Evolutionary conservation across 2,888 invertebrate species (phyloP).

Genomic region (Eupithecia inturbata): DNA sequence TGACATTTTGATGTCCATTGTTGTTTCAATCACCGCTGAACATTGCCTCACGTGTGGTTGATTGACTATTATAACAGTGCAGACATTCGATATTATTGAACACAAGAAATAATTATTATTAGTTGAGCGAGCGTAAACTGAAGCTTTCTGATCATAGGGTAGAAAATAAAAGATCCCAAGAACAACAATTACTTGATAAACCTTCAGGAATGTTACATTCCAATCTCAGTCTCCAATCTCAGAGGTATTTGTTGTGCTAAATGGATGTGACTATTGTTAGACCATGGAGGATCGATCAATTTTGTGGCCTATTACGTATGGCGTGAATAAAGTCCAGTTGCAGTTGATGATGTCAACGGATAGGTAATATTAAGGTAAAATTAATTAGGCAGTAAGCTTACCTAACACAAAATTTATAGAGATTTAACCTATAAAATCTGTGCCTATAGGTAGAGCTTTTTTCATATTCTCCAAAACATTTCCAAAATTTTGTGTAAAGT

Average conservation of each 20-base stretch:
- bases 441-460: too few relatives aligned
- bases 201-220: neutral
- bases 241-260: neutral
- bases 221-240: too few relatives aligned
- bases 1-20: neutral
- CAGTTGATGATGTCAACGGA: too few relatives aligned
- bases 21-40: neutral
- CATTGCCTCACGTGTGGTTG: constrained; percentile 3
- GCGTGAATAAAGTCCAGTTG: too few relatives aligned
- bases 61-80: neutral
- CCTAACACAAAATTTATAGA: too few relatives aligned
- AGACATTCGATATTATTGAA: constrained; percentile 2
- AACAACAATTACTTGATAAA: neutral
- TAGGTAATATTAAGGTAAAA: too few relatives aligned
- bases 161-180: neutral
- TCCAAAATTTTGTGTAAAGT: neutral
- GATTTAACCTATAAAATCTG: too few relatives aligned
- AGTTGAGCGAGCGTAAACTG: neutral
- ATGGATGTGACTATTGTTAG: neutral
- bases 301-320: too few relatives aligned
- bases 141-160: neutral
- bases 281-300: too few relatives aligned
- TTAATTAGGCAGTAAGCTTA: too few relatives aligned
- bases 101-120: neutral
- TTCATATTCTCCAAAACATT: too few relatives aligned